These are phyloP conservation scores for Rhyacophila evoluta DNA, from an alignment of 2,888 invertebrate species.

Conservation along the genomic window DNA sequence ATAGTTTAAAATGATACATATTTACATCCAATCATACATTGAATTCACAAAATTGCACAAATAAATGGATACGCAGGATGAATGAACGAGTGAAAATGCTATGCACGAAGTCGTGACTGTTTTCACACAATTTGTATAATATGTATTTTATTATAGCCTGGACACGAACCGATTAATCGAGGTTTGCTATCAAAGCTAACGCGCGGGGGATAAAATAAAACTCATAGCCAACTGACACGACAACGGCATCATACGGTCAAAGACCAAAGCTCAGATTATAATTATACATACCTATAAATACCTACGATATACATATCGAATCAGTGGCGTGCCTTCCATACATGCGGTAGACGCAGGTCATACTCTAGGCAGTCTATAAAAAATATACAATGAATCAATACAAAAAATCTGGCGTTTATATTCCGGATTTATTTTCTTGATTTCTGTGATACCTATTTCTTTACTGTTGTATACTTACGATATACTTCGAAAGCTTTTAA, in stretches of 20 bases:
- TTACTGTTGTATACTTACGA: too few species aligned
- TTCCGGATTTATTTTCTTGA: too few species aligned
- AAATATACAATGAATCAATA: too few species aligned
- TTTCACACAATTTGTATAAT: constrained; percentile 18
- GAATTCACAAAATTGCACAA: background rate
- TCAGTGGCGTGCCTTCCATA: too few species aligned
- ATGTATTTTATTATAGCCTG: background rate
- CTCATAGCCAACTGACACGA: background rate
- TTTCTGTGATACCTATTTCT: too few species aligned
- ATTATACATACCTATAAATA: too few species aligned
- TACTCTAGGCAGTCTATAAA: too few species aligned
- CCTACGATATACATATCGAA: too few species aligned
- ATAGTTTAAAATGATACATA: background rate
- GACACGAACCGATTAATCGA: constrained; percentile 21
- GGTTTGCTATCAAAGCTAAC: background rate
- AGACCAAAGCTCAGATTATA: background rate
- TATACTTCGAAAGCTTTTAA: too few species aligned
- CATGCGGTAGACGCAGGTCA: too few species aligned
- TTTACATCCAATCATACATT: background rate
- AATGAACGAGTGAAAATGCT: background rate
- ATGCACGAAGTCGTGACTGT: background rate
- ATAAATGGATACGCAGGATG: background rate
- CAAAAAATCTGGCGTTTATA: too few species aligned
- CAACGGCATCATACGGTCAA: constrained; percentile 5
- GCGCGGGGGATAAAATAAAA: background rate